These are phyloP conservation scores for Eupeodes latifasciatus DNA, from an alignment of 2,888 invertebrate genomes.

Conservation along the genomic window DNA sequence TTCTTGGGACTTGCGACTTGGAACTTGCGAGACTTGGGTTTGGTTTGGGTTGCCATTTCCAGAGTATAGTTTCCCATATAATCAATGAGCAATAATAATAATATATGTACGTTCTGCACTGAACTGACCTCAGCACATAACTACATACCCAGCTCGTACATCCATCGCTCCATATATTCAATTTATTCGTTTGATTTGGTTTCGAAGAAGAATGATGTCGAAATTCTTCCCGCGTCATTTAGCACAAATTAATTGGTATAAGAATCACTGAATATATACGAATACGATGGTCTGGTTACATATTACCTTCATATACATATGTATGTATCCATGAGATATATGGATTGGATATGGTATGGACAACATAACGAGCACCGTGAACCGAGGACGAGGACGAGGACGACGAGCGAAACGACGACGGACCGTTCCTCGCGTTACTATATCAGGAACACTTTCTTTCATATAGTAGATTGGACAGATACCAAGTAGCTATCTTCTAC, in stretches of 20 bases:
- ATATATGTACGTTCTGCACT: conserved; percentile 42
- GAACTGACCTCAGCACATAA: conserved; percentile 56
- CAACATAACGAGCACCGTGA: neutral
- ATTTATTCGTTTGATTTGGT: conserved; percentile 73
- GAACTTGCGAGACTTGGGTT: no score
- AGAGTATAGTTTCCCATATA: conserved; percentile 46
- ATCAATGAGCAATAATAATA: conserved; percentile 18
- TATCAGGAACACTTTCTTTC: conserved; percentile 1
- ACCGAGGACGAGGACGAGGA: neutral
- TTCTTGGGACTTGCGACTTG: neutral
- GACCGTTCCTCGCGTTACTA: neutral
- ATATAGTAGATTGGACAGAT: conserved; percentile 18
- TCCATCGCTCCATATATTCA: conserved; percentile 14
- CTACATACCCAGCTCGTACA: conserved; percentile 7
- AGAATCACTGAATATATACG: conserved; percentile 68
- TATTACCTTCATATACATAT: no score
- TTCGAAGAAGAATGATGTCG: conserved; percentile 73
- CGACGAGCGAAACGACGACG: no score
- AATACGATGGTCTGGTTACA: no score
- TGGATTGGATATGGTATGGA: neutral
- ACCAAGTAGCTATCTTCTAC: neutral
- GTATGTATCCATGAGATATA: conserved; percentile 8
- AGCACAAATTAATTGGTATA: conserved; percentile 74
- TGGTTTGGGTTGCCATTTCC: neutral
- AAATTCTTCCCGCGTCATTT: conserved; percentile 75